Conservation (phyloP, 2,797 vertebrate genomes). For the Remorina albescens region DNA sequence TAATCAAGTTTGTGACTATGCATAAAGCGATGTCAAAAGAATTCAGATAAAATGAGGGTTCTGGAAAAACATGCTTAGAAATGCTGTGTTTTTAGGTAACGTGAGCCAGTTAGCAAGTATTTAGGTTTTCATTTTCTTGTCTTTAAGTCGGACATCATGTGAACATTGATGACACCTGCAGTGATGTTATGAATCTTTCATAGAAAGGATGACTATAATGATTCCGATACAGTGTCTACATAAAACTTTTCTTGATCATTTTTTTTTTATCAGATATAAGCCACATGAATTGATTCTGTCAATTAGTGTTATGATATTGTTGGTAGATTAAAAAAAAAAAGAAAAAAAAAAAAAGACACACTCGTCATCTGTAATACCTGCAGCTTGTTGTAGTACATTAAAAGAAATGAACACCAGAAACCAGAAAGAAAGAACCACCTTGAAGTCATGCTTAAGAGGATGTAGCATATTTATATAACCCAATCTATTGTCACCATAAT, state of each 20-base stretch:
- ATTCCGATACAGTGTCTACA: not conserved
- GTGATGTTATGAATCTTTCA: not conserved
- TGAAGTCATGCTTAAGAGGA: not conserved
- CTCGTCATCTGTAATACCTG: not conserved
- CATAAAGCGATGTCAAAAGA: not conserved
- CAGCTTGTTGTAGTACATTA: not conserved
- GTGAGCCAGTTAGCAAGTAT: not conserved
- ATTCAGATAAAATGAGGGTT: not conserved
- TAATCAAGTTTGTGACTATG: not conserved
- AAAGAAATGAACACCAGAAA: not conserved
- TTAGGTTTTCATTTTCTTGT: not conserved
- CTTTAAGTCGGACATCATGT: not conserved
- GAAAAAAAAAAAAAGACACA: not conserved
- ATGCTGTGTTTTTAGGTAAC: not conserved
- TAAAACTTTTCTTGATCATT: not conserved
- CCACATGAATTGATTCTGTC: not conserved
- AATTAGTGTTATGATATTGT: not conserved
- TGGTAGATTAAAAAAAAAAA: not conserved
- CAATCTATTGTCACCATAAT: not conserved
- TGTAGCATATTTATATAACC: not conserved
- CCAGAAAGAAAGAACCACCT: not conserved
- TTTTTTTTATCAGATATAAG: not conserved
- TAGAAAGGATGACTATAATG: not conserved
- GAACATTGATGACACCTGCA: not conserved
- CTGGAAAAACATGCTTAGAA: not conserved